Evolutionary conservation across 2,113 vertebrate genomes (phyloP).

Genomic region (Dendropsophus ebraccatus): DNA sequence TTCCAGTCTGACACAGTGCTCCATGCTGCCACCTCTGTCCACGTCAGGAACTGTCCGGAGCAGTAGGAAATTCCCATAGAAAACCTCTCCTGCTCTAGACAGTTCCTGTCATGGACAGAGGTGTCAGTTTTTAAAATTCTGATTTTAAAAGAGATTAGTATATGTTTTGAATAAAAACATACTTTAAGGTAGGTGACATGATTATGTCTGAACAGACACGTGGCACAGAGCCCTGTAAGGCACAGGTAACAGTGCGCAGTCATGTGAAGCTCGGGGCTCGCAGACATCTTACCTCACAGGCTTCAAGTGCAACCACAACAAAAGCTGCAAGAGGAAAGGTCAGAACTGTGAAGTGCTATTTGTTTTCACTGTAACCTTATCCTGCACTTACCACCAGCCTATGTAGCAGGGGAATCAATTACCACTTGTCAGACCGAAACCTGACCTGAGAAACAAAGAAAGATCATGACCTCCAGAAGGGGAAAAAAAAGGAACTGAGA

Average conservation of each 20-base stretch:
- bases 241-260: conserved; percentile 59
- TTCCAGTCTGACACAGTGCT: too few species aligned
- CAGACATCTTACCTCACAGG: conserved; percentile 46
- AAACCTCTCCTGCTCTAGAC: too few species aligned
- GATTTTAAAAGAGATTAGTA: not conserved
- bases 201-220: conserved; percentile 62
- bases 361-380: conserved; percentile 99
- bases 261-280: conserved; percentile 11
- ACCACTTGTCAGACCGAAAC: conserved; percentile 94
- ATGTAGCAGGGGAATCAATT: conserved; percentile 95
- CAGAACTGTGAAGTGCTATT: conserved; percentile 88
- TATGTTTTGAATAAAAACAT: not conserved
- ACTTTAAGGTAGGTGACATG: conserved; percentile 46
- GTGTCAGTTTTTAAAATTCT: too few species aligned
- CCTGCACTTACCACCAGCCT: conserved; percentile 90
- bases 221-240: conserved; percentile 64
- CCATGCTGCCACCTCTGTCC: too few species aligned
- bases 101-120: too few species aligned
- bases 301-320: conserved; percentile 74
- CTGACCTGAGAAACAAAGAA: conserved; percentile 86
- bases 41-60: too few species aligned
- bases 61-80: too few species aligned
- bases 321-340: conserved; percentile 78
- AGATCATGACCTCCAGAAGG: conserved; percentile 83
- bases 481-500: not conserved